Evolutionary conservation across 2,888 invertebrate genomes (phyloP), one percentile per base, ranked within the genome.

Genomic region (Gryllus longicercus): DNA sequence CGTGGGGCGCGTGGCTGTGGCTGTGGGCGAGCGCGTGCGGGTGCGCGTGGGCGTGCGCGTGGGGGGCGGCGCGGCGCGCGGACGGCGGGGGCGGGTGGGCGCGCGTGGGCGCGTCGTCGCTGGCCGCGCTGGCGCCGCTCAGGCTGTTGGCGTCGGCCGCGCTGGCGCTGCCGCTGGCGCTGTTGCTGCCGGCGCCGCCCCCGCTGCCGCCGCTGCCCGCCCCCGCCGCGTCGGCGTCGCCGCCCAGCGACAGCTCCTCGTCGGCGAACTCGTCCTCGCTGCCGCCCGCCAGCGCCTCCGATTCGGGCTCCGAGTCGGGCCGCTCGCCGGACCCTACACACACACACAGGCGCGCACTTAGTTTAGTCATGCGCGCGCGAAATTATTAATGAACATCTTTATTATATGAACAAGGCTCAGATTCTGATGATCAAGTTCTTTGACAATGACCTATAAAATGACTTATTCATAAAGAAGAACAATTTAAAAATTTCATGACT

Each of bases 221-320:
- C 77, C 38, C 63, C 14, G 16, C 63, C 5, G n/a, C 63, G 14
- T 63, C 63, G 16, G n/a, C 63, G 16, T 63, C 63, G 14, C 63
- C 63, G 79, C 87, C 88, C 16, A 88, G 84, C 82, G 88, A 88
- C 18, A 95, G 89, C 85, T 95, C 95, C 85, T 95, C 95, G 87
- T 95, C 95, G 78, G 95, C 95, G 85, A 95, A 95, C 85, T 95
- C 95, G 85, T 95, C 95, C 85, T 95, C 95, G 85, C 94, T 94
- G 85, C 92, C 92, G 74, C 78, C 78, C 10, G 78, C 81, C 79
- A 78, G 79, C 11, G 78, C 81, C 78, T 81, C 82, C 74, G 81
- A 90, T 84, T 92, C 91, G 79, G 90, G 91, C 85, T 92, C 92
- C 83, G 91, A 88, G 79, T 88, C 88, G 82, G 16, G 81, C 91